These are phyloP conservation scores for Sitta europaea DNA, from an alignment of 2,113 vertebrate species.

Conservation along the genomic window DNA sequence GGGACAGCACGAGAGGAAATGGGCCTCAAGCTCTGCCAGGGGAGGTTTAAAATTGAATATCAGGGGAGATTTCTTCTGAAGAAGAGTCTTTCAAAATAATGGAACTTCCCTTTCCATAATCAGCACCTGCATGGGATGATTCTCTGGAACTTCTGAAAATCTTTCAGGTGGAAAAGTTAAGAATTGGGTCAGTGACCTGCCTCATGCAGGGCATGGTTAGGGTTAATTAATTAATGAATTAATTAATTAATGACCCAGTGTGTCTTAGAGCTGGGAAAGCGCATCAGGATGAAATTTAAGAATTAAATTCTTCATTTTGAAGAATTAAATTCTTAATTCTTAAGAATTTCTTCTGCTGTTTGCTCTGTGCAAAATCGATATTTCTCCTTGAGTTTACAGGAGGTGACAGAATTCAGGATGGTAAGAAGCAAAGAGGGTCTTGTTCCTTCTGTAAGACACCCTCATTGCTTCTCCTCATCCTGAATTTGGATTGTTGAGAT, in stretches of 20 bases:
- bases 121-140: not conserved
- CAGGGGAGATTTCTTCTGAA: not conserved
- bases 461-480: too few species aligned
- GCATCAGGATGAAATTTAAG: not conserved
- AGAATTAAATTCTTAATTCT: too few species aligned
- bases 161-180: not conserved
- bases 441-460: not conserved
- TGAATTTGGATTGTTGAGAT: not conserved
- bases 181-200: not conserved
- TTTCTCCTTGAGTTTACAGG: not conserved
- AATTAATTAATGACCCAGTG: not conserved
- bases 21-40: not conserved
- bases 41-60: not conserved
- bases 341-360: not conserved
- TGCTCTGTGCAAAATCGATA: not conserved
- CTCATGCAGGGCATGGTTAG: not conserved
- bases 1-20: not conserved
- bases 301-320: too few species aligned
- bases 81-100: not conserved
- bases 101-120: not conserved
- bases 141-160: not conserved
- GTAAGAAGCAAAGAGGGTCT: not conserved
- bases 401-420: not conserved
- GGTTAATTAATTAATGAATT: too few species aligned
- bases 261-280: not conserved